Evolutionary conservation across 2,888 invertebrate genomes (phyloP).

Genomic region (Tyria jacobaeae): DNA sequence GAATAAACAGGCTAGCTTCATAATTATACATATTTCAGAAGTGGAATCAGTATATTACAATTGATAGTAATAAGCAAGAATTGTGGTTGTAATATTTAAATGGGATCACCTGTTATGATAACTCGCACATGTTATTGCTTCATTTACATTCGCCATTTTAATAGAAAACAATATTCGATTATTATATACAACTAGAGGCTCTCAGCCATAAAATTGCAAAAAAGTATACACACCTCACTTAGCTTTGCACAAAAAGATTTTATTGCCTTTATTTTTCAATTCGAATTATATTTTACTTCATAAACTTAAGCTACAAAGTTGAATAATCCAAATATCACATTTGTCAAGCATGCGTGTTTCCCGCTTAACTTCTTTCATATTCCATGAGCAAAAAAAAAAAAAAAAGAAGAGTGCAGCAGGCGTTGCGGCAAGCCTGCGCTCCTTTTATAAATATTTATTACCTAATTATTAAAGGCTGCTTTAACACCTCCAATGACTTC

Average conservation of each 20-base stretch:
- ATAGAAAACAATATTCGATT: constrained; percentile 40
- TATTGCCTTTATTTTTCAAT: constrained; percentile 21
- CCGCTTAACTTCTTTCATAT: constrained; percentile 61
- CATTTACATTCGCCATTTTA: constrained; percentile 38
- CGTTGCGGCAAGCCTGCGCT: constrained; percentile 68
- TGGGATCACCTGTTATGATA: constrained; percentile 55
- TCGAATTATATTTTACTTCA: constrained; percentile 37
- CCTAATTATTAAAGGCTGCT: constrained; percentile 75
- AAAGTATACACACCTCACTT: background rate
- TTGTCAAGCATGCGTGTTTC: constrained; percentile 29
- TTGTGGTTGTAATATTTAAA: constrained; percentile 68
- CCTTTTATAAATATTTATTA: constrained; percentile 84
- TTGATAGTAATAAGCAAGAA: constrained; percentile 49
- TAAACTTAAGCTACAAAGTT: constrained; percentile 30
- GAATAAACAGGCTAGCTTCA: too few species aligned
- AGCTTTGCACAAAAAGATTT: constrained; percentile 44
- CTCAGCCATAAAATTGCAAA: too few species aligned
- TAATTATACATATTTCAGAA: too few species aligned
- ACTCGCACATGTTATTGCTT: constrained; percentile 54
- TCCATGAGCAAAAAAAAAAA: constrained; percentile 62
- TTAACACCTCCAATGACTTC: constrained; percentile 70
- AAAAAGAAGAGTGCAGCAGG: constrained; percentile 56
- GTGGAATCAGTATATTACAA: too few species aligned
- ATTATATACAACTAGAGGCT: too few species aligned
- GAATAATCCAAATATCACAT: constrained; percentile 8